phyloP scores from a whole-genome alignment of 2,797 vertebrate species.

The Rhinogobio ventralis region DNA sequence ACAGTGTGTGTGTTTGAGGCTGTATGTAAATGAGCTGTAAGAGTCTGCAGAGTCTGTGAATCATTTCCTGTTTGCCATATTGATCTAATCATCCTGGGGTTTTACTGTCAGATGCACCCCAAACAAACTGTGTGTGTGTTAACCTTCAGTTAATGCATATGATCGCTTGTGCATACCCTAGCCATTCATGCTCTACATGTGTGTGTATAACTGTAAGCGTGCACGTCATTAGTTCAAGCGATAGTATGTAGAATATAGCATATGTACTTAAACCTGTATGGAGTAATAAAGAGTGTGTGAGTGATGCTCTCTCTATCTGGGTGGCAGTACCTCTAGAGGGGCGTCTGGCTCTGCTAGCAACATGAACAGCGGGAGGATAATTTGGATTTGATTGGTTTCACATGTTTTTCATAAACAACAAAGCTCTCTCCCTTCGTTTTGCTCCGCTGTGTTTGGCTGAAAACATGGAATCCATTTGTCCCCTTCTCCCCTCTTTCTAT shows the following conservation, averaged over 20 bases:
- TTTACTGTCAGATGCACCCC: constrained; percentile 67
- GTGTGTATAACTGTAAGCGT: constrained; percentile 35
- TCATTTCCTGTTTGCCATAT: constrained; percentile 78
- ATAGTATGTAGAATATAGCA: not conserved
- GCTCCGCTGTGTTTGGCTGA: constrained; percentile 78
- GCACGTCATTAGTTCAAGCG: constrained; percentile 28
- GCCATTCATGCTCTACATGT: constrained; percentile 35
- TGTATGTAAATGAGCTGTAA: constrained; percentile 74
- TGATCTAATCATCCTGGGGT: constrained; percentile 72
- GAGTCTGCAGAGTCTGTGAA: constrained; percentile 72
- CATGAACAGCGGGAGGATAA: constrained; percentile 83
- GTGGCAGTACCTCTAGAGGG: constrained; percentile 79
- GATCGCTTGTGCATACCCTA: constrained; percentile 28
- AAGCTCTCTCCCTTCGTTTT: constrained; percentile 71
- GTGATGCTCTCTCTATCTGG: constrained; percentile 73
- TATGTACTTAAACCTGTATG: constrained; percentile 43
- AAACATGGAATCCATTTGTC: constrained; percentile 84
- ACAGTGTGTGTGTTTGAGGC: constrained; percentile 51
- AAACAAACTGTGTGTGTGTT: constrained; percentile 56
- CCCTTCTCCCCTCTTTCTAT: constrained; percentile 69
- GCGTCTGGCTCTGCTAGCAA: constrained; percentile 74
- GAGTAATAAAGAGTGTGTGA: constrained; percentile 51
- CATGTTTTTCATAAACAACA: constrained; percentile 85
- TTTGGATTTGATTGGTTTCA: constrained; percentile 84
- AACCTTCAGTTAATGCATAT: constrained; percentile 15